Percentiles rank a stretch among this genome's conserved stretches.
phyloP scores from a whole-genome alignment of 2,113 vertebrate species.

The Muscicapa adusta region DNA sequence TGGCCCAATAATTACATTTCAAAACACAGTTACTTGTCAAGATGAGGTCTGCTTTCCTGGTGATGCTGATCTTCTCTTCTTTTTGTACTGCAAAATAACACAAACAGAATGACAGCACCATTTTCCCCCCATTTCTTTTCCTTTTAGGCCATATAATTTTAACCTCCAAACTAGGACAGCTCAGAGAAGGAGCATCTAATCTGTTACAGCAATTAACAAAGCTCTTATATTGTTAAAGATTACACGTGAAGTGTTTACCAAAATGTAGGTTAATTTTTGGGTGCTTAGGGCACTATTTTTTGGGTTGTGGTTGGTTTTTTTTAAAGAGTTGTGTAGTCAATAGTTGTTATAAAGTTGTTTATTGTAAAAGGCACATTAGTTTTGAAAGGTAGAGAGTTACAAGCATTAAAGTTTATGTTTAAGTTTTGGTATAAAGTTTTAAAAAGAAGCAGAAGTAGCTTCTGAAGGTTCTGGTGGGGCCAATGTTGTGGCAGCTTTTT shows the following conservation, averaged over 20 bases:
- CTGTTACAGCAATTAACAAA: constrained; percentile 55
- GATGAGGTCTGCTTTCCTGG: constrained; percentile 6
- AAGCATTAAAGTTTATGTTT: too few relatives aligned
- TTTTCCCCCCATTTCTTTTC: neutral
- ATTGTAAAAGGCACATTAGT: too few relatives aligned
- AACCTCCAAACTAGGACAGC: constrained; percentile 56
- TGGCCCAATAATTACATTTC: constrained; percentile 34
- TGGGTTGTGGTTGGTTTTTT: too few relatives aligned
- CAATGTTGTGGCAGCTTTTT: too few relatives aligned
- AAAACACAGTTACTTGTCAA: neutral
- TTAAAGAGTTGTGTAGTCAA: too few relatives aligned
- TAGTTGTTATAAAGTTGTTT: too few relatives aligned
- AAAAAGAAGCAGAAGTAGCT: too few relatives aligned
- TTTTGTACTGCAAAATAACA: constrained; percentile 18
- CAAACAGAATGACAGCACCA: neutral
- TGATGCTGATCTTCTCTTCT: neutral
- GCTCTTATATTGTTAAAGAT: constrained; percentile 8
- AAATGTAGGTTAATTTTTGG: too few relatives aligned
- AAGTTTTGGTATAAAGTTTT: too few relatives aligned
- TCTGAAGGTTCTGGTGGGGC: too few relatives aligned
- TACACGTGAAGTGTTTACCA: constrained; percentile 6
- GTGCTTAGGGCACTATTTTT: too few relatives aligned
- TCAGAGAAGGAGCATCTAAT: constrained; percentile 27
- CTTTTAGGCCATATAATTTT: constrained; percentile 16
- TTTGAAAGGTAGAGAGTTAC: too few relatives aligned